Evolutionary conservation across 1,140 invertebrate species (phyloP).

Genomic region (Drosophila mojavensis): DNA sequence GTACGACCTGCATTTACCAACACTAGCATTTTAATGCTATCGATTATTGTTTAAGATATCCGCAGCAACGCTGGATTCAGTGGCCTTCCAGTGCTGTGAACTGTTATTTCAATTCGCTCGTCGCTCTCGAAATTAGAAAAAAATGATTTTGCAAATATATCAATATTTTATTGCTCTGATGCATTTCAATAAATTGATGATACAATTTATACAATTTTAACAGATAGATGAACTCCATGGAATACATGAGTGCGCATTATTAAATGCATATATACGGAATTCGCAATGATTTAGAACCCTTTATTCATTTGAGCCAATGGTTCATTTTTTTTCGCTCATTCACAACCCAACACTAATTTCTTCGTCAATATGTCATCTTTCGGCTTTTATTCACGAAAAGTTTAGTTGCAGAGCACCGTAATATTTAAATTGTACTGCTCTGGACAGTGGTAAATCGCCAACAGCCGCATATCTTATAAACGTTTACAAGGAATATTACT

Average conservation of each 20-base stretch:
- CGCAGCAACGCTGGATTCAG: slow-evolving; percentile 2
- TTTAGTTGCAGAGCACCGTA: slow-evolving; percentile 49
- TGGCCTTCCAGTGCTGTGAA: slow-evolving; percentile 7
- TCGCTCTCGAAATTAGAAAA: neutral
- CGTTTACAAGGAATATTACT: slow-evolving; percentile 10
- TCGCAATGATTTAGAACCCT: neutral
- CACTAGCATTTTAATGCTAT: slow-evolving; percentile 10
- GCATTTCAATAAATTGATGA: neutral
- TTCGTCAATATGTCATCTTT: slow-evolving; percentile 76
- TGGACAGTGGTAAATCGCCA: slow-evolving; percentile 39
- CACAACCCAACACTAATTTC: slow-evolving; percentile 42
- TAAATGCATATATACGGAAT: neutral
- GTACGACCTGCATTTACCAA: slow-evolving; percentile 10
- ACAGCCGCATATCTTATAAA: slow-evolving; percentile 17
- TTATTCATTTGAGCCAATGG: slow-evolving; percentile 20
- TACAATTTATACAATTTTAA: neutral
- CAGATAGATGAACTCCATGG: neutral
- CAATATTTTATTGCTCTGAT: neutral
- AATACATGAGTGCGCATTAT: neutral
- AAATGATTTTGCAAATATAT: neutral
- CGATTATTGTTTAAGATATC: slow-evolving; percentile 9
- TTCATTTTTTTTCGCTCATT: slow-evolving; percentile 16
- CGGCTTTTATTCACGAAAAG: slow-evolving; percentile 79
- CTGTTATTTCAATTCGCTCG: neutral
- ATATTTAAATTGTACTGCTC: slow-evolving; percentile 43